phyloP scores from a whole-genome alignment of 2,888 invertebrate species.

The Epirrhoe tristata region DNA sequence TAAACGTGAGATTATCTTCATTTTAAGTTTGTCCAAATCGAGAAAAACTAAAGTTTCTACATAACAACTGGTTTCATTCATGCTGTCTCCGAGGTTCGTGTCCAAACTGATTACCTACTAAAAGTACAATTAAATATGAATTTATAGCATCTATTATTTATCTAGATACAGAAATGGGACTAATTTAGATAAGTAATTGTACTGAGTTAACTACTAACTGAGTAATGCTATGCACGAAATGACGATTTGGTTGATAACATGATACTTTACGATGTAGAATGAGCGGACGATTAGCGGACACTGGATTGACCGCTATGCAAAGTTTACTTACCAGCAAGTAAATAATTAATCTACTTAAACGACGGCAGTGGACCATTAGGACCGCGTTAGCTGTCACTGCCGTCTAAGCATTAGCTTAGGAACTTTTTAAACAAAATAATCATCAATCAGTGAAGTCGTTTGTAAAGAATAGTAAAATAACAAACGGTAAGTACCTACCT shows the following conservation, averaged over 20 bases:
- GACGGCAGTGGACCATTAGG: too few relatives aligned
- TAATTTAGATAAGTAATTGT: conserved; percentile 5
- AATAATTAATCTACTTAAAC: too few relatives aligned
- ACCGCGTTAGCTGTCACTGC: too few relatives aligned
- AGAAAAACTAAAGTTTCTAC: neutral
- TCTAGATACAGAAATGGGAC: neutral
- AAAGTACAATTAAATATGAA: neutral
- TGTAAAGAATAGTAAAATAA: too few relatives aligned
- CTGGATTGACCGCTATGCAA: neutral
- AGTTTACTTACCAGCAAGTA: too few relatives aligned
- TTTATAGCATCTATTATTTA: neutral
- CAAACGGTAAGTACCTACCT: too few relatives aligned
- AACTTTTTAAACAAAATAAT: too few relatives aligned
- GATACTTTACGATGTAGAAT: conserved; percentile 1
- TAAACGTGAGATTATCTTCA: too few relatives aligned
- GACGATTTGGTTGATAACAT: conserved; percentile 30
- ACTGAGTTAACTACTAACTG: neutral
- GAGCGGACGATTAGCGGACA: conserved; percentile 22
- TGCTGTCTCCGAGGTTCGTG: conserved; percentile 20
- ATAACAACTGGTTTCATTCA: neutral
- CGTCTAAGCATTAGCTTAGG: too few relatives aligned
- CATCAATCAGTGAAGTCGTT: too few relatives aligned
- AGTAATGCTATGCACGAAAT: conserved; percentile 26
- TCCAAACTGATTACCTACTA: conserved; percentile 8
- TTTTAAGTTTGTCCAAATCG: neutral